These are phyloP conservation scores for Schlechtendalia chinensis DNA, from an alignment of 1,140 invertebrate genomes.

Conservation along the genomic window DNA sequence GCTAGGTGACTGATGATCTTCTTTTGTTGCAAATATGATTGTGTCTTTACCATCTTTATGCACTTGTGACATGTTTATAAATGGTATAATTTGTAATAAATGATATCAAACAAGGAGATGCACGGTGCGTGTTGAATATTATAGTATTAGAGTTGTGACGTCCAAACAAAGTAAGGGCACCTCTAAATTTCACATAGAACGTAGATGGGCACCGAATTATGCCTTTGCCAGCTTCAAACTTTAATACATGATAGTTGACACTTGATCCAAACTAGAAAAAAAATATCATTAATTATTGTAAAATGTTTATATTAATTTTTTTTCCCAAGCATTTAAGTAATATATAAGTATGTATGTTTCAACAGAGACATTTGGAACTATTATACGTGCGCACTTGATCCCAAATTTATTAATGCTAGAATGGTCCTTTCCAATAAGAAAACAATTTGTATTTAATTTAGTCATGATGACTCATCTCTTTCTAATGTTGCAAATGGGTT, in stretches of 20 bases:
- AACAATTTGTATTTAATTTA: too few relatives aligned
- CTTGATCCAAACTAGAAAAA: conserved; percentile 58
- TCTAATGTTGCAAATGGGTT: too few relatives aligned
- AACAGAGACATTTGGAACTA: too few relatives aligned
- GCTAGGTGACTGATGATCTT: conserved; percentile 73
- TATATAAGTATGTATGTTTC: too few relatives aligned
- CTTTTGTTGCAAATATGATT: conserved; percentile 79
- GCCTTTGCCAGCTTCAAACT: conserved; percentile 60
- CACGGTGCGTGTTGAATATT: conserved; percentile 61
- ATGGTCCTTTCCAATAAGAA: too few relatives aligned
- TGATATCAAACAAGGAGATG: conserved; percentile 58
- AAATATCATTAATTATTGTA: not conserved
- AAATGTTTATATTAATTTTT: not conserved
- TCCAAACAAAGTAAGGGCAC: conserved; percentile 61
- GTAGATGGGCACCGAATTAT: conserved; percentile 62
- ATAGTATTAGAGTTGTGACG: conserved; percentile 60
- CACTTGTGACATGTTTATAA: conserved; percentile 58
- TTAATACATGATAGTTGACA: conserved; percentile 62
- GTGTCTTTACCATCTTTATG: conserved; percentile 71
- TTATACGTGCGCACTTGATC: too few relatives aligned
- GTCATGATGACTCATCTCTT: too few relatives aligned
- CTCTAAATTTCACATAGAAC: conserved; percentile 61
- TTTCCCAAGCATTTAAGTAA: too few relatives aligned
- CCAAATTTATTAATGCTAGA: too few relatives aligned
- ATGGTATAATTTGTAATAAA: conserved; percentile 55